phyloP scores from a whole-genome alignment of 1,140 invertebrate species.

The Aphaenogaster rudis region DNA sequence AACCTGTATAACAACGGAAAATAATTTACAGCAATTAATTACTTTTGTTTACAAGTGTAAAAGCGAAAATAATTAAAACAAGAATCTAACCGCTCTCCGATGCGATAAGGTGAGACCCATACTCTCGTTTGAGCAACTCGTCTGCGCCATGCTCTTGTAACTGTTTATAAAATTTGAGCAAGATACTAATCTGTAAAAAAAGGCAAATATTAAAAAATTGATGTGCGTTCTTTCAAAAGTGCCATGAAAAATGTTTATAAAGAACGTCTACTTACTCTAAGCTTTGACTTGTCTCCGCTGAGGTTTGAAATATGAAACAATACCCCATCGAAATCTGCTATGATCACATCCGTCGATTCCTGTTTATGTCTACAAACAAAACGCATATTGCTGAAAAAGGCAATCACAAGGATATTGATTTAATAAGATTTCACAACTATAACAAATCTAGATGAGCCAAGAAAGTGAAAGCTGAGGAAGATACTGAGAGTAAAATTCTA shows the following conservation, averaged over 20 bases:
- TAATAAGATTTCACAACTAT: background rate
- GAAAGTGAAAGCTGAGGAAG: background rate
- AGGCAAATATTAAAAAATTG: background rate
- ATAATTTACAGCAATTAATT: conserved; percentile 30
- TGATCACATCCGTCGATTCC: conserved; percentile 96
- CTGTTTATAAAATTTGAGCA: conserved; percentile 99
- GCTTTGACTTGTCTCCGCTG: conserved; percentile 98
- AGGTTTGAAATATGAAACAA: conserved; percentile 99
- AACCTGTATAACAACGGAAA: conserved; percentile 88
- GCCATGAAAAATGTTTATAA: background rate
- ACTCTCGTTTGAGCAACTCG: conserved; percentile 97
- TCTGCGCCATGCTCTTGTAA: conserved; percentile 99
- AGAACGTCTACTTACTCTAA: conserved; percentile 92
- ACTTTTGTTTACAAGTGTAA: background rate
- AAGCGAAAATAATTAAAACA: conserved; percentile 51
- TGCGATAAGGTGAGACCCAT: conserved; percentile 93
- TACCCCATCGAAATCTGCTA: conserved; percentile 99
- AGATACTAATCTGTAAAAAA: conserved; percentile 95
- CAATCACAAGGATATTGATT: background rate
- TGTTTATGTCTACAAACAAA: conserved; percentile 94
- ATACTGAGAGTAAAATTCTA: background rate
- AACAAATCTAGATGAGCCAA: background rate
- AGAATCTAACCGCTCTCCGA: conserved; percentile 93
- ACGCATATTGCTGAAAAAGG: conserved; percentile 9
- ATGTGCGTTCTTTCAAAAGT: background rate